These are phyloP conservation scores for Vultur gryphus DNA, from an alignment of 2,797 vertebrate species.

Conservation along the genomic window DNA sequence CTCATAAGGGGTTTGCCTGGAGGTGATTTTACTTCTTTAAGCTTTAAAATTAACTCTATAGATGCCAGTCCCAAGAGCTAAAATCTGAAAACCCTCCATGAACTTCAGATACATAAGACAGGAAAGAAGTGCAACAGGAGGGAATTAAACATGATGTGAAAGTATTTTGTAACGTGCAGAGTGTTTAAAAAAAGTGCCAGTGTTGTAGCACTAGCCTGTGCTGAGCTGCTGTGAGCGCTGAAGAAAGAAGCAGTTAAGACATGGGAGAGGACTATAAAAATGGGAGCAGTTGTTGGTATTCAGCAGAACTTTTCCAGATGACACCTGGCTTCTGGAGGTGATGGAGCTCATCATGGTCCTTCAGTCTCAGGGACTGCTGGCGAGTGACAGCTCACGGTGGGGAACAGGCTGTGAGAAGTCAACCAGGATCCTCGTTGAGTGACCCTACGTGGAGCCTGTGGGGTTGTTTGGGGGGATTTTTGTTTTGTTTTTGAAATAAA, in stretches of 20 bases:
- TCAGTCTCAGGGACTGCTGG: not conserved
- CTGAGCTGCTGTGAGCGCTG: not conserved
- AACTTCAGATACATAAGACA: not conserved
- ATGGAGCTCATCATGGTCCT: not conserved
- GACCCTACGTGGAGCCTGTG: not conserved
- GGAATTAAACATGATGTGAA: not conserved
- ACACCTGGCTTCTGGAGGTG: not conserved
- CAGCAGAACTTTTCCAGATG: not conserved
- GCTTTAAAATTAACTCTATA: conserved; percentile 24
- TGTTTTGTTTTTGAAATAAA: not conserved
- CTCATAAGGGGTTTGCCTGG: conserved; percentile 44
- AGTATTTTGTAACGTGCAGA: not conserved
- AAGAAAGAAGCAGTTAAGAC: not conserved
- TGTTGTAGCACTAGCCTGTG: not conserved
- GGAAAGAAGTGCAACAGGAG: not conserved
- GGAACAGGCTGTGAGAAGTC: not conserved
- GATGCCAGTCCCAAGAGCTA: not conserved
- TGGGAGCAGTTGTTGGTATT: not conserved
- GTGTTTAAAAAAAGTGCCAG: not conserved
- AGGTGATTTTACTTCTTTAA: conserved; percentile 43
- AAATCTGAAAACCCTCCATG: not conserved
- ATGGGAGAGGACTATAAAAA: not conserved
- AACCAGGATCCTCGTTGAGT: too few relatives aligned
- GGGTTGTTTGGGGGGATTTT: not conserved
- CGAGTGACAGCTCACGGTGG: rapidly evolving